Evolutionary conservation across 2,888 invertebrate genomes (phyloP).

Genomic region (Belgica antarctica): DNA sequence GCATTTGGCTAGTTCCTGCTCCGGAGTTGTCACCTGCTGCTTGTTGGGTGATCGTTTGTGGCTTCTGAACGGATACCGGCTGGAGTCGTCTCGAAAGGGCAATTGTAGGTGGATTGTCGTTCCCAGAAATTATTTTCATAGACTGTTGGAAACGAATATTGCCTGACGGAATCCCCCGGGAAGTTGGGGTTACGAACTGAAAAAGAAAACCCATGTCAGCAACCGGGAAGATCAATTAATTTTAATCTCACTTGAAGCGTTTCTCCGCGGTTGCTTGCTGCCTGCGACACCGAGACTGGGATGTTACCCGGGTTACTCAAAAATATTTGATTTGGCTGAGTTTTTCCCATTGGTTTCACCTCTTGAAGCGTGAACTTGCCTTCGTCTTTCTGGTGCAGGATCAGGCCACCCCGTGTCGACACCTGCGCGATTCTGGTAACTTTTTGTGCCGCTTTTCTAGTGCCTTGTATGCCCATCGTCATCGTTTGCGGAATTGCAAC

Average conservation of each 20-base stretch:
- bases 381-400: constrained; percentile 60
- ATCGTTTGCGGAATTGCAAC: constrained; percentile 57
- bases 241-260: constrained; percentile 56
- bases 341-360: constrained; percentile 66
- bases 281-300: constrained; percentile 63
- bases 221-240: background rate
- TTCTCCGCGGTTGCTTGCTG: constrained; percentile 56
- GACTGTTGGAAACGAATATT: constrained; percentile 26
- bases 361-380: constrained; percentile 71
- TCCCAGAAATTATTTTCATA: background rate
- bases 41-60: background rate
- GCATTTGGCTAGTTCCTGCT: background rate
- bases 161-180: constrained; percentile 9
- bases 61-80: constrained; percentile 5
- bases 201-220: background rate
- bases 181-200: constrained; percentile 37
- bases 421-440: constrained; percentile 48
- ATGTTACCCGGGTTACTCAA: constrained; percentile 63
- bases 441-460: constrained; percentile 31
- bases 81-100: background rate
- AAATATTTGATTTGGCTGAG: constrained; percentile 59
- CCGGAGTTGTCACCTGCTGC: no score
- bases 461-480: constrained; percentile 54
- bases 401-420: constrained; percentile 57
- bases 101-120: background rate